These are phyloP conservation scores for Squalus acanthias DNA, from an alignment of 2,797 vertebrate genomes.

Conservation along the genomic window DNA sequence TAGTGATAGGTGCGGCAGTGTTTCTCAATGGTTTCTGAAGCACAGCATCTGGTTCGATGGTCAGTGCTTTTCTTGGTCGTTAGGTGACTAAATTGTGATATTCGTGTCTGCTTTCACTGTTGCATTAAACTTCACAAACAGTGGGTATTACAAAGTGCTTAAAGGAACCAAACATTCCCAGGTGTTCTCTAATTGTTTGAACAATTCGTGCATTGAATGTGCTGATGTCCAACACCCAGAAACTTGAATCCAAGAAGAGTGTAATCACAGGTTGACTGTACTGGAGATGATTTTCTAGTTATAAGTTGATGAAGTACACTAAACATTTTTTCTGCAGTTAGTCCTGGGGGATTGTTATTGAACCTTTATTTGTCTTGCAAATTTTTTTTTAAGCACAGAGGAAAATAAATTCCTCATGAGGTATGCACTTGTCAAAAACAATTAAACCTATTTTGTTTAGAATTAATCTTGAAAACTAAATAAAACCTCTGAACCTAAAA, in stretches of 20 bases:
- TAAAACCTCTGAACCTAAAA: conserved; percentile 7
- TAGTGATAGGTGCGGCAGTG: not conserved
- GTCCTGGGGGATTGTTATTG: not conserved
- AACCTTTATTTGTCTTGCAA: conserved; percentile 1
- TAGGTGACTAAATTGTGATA: not conserved
- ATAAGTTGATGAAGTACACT: not conserved
- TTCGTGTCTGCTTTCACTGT: not conserved
- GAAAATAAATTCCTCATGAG: not conserved
- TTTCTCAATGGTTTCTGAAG: not conserved
- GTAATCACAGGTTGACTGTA: not conserved
- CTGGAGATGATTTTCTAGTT: not conserved
- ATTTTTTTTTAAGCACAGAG: not conserved
- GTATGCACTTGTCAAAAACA: conserved; percentile 30
- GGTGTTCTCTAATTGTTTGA: not conserved
- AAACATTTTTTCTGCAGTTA: not conserved
- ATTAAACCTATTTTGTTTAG: not conserved
- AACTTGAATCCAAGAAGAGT: conserved; percentile 11
- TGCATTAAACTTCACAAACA: not conserved
- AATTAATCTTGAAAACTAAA: conserved; percentile 21
- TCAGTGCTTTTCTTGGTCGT: not conserved
- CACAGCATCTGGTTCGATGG: not conserved
- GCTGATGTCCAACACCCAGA: not conserved
- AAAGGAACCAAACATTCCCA: not conserved
- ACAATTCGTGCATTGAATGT: not conserved
- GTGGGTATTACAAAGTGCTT: not conserved